Conservation (phyloP, 1,140 invertebrate species). For the Ceratina calcarata region DNA sequence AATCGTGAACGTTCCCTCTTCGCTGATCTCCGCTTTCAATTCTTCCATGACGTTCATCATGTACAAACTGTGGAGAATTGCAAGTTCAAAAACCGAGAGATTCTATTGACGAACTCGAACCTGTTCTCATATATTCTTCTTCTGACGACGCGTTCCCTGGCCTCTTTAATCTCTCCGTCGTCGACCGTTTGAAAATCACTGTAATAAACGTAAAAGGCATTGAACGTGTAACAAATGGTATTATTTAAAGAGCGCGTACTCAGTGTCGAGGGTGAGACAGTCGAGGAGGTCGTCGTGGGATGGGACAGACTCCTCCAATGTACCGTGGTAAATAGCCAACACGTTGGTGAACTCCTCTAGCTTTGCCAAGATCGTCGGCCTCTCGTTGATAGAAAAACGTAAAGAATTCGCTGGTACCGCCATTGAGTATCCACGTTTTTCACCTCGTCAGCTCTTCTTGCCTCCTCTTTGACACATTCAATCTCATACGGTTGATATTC, state of each 20-base stretch:
- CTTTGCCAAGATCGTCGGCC: conserved; percentile 61
- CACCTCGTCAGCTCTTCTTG: neutral
- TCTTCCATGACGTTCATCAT: conserved; percentile 66
- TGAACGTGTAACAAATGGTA: no score
- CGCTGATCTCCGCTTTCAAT: conserved; percentile 63
- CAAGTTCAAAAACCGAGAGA: no score
- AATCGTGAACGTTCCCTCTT: conserved; percentile 61
- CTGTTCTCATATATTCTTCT: conserved; percentile 70
- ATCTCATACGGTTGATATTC: no score
- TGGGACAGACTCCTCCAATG: conserved; percentile 65
- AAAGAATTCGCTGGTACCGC: conserved; percentile 15
- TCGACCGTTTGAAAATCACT: conserved; percentile 33
- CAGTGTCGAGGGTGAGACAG: conserved; percentile 14
- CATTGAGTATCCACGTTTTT: conserved; percentile 26
- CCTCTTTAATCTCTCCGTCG: conserved; percentile 26
- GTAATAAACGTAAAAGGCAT: neutral
- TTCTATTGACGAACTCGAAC: conserved; percentile 39
- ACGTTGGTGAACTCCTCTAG: conserved; percentile 73
- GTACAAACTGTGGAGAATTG: conserved; percentile 57
- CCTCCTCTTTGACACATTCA: neutral
- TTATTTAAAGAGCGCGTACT: conserved; percentile 28
- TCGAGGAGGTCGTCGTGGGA: conserved; percentile 26
- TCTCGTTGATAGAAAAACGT: conserved; percentile 28
- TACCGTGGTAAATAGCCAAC: conserved; percentile 73
- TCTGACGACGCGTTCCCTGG: conserved; percentile 52